Evolutionary conservation across 2,888 invertebrate species (phyloP), one percentile per base, ranked within the genome.

Genomic region (Leuctra nigra): DNA sequence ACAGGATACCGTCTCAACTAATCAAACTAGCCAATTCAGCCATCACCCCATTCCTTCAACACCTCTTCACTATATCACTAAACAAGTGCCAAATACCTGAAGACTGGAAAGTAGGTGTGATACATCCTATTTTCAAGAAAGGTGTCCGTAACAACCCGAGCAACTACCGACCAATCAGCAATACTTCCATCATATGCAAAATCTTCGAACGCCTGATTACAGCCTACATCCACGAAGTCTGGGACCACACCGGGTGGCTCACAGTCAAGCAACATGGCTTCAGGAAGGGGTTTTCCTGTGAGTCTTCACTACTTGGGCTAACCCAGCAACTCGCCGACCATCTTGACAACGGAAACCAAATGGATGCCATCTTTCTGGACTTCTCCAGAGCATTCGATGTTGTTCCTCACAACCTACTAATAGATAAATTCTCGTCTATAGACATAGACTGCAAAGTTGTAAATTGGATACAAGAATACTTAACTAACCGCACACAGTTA

Each of bases 141-240:
- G 29, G 29, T 29, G 11, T 6, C 29, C 29, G 29, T n/a, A 23
- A 23, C 18, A 13, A 44, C 2, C 44, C 44, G 13, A 2, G n/a
- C 20, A 44, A 44, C 23, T 44, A 44, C 23, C 18, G 44, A 11
- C 44, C 44, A n/a, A 44, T 44, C 4, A 44, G 44, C 23, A 44
- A 44, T 9, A 44, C 44, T 2, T 2, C 44, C 2, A 44, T 44
- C 6, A 23, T 20, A 23, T 44, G 39, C 39, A 39, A 39, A 9
- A 11, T 39, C 4, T 39, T 39, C 9, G 18, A 39, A 39, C 16
- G 39, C 16, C 2, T 39, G 9, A 16, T 39, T 18, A 39, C 39
- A 4, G 9, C 6, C 39, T 39, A 39, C 39, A 39, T 39, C 11
- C 39, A 39, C 16, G 9, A 2, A 4, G 20, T 9, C 16, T 39